Evolutionary conservation across 1,140 invertebrate genomes (phyloP).

Genomic region (Halictus rubicundus): DNA sequence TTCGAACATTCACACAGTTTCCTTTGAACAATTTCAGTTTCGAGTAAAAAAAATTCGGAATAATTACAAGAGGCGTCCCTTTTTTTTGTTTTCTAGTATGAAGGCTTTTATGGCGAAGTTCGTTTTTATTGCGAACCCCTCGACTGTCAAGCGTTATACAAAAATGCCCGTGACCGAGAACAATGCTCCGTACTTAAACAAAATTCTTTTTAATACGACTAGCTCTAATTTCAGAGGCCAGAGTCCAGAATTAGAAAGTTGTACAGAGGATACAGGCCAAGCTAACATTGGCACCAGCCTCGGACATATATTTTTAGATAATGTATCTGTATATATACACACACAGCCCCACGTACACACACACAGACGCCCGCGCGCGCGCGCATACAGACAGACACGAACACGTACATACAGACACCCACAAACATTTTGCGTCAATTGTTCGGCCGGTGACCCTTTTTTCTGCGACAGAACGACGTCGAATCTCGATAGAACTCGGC

Average conservation of each 20-base stretch:
- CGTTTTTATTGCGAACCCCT: neutral
- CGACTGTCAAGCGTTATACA: neutral
- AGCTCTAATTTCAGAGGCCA: slow-evolving; percentile 16
- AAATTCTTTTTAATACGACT: slow-evolving; percentile 31
- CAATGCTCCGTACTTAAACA: neutral
- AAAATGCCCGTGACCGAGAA: neutral
- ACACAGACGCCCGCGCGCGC: neutral
- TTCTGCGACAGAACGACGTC: slow-evolving; percentile 14
- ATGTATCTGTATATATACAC: slow-evolving; percentile 20
- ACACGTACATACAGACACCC: neutral
- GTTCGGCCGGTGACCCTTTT: slow-evolving; percentile 8
- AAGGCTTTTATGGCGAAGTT: neutral
- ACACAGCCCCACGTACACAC: neutral
- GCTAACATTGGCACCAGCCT: slow-evolving; percentile 26
- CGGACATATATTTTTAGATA: slow-evolving; percentile 42
- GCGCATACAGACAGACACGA: neutral
- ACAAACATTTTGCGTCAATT: slow-evolving; percentile 14
- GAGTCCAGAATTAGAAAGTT: neutral
- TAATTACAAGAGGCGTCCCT: neutral
- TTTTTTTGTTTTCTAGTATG: too few relatives aligned
- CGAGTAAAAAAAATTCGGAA: too few relatives aligned
- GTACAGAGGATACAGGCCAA: neutral
- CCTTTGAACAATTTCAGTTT: too few relatives aligned
- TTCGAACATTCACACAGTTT: too few relatives aligned
- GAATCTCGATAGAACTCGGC: slow-evolving; percentile 22